These are phyloP conservation scores for Brenthis daphne DNA, from an alignment of 2,888 invertebrate species.

Conservation along the genomic window DNA sequence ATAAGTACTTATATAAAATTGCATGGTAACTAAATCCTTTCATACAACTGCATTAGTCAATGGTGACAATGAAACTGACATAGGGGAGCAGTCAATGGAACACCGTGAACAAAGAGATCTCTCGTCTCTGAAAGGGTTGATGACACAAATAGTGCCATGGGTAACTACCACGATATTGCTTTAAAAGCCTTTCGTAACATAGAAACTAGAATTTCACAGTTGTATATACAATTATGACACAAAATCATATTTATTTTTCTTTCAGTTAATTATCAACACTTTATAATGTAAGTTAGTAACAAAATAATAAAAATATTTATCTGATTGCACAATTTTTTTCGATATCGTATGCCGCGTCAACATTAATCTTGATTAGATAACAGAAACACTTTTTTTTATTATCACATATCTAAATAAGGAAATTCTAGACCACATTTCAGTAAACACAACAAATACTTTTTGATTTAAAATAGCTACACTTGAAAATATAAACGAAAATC, in stretches of 20 bases:
- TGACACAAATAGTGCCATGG: conserved; percentile 30
- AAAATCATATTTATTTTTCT: not conserved
- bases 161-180: conserved; percentile 19
- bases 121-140: conserved; percentile 33
- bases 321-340: not conserved
- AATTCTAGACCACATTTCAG: too few relatives aligned
- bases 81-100: conserved; percentile 40
- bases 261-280: too few relatives aligned
- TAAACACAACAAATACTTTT: too few relatives aligned
- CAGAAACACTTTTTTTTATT: not conserved
- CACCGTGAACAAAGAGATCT: conserved; percentile 39
- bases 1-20: not conserved
- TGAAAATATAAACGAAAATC: too few relatives aligned
- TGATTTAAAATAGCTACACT: too few relatives aligned
- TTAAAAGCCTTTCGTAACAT: conserved; percentile 1
- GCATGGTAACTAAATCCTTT: conserved; percentile 25
- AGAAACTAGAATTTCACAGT: not conserved
- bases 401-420: too few relatives aligned
- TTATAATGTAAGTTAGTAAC: not conserved
- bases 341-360: not conserved
- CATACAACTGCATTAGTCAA: conserved; percentile 37
- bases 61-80: conserved; percentile 38
- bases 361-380: conserved; percentile 15
- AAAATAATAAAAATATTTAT: not conserved
- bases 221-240: not conserved